These are phyloP conservation scores for Ectobius pallidus DNA, from an alignment of 2,888 invertebrate species.

Conservation along the genomic window DNA sequence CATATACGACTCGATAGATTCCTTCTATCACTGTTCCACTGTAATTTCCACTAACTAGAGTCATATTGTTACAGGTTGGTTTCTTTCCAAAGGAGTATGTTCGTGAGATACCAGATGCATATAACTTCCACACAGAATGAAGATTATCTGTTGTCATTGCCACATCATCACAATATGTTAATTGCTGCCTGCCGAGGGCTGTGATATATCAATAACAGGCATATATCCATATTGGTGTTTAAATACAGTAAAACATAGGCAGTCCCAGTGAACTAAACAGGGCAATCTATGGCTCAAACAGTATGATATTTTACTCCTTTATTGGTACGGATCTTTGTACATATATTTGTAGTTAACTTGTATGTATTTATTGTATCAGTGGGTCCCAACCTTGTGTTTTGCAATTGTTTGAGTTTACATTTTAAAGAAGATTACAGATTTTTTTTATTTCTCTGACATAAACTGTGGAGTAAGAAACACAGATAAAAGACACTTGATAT, in stretches of 20 bases:
- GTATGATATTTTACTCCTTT: background rate
- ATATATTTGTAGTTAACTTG: background rate
- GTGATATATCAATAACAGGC: background rate
- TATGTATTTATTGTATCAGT: background rate
- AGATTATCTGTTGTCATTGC: background rate
- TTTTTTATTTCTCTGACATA: background rate
- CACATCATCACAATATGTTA: background rate
- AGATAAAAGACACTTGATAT: background rate
- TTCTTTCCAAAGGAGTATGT: constrained; percentile 85
- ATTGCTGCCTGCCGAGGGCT: constrained; percentile 1
- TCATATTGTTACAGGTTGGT: constrained; percentile 62
- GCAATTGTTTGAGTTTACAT: background rate
- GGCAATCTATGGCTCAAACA: background rate
- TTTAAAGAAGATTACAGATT: background rate
- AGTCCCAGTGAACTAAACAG: background rate
- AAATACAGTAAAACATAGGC: constrained; percentile 3
- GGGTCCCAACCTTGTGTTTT: background rate
- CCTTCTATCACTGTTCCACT: no score
- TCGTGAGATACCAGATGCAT: constrained; percentile 49
- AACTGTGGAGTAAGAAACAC: background rate
- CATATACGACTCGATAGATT: no score
- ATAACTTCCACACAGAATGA: constrained; percentile 12
- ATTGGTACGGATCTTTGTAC: background rate
- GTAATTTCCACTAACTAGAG: no score
- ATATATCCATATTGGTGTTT: background rate